These are phyloP conservation scores for Monochamus alternatus DNA, from an alignment of 2,888 invertebrate species.

Conservation along the genomic window DNA sequence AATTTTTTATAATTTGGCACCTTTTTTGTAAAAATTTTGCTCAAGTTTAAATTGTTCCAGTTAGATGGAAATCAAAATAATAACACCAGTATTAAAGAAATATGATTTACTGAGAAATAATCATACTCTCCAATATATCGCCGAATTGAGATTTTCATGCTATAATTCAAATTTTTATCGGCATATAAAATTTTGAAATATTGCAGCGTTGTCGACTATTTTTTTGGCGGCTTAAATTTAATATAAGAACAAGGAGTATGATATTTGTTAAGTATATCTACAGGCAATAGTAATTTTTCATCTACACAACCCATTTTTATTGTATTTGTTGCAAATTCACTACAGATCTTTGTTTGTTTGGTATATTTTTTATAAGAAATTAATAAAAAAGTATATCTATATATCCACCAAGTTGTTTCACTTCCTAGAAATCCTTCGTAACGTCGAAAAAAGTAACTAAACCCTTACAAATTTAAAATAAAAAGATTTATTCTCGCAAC, in stretches of 20 bases:
- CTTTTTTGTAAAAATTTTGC: neutral
- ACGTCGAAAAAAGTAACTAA: too few species aligned
- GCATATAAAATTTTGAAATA: too few species aligned
- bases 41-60: slow-evolving; percentile 14
- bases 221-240: neutral
- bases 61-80: slow-evolving; percentile 3
- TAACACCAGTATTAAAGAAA: slow-evolving; percentile 26
- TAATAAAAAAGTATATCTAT: slow-evolving; percentile 30
- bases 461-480: too few species aligned
- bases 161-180: too few species aligned
- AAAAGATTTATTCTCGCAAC: too few species aligned
- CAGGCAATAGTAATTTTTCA: too few species aligned
- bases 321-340: neutral
- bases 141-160: too few species aligned
- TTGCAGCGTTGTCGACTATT: neutral
- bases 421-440: neutral
- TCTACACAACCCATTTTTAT: neutral
- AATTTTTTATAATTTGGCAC: neutral
- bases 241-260: neutral
- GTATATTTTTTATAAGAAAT: slow-evolving; percentile 33
- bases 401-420: neutral
- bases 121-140: too few species aligned
- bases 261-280: neutral
- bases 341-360: slow-evolving; percentile 10
- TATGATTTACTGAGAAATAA: neutral